Percentiles rank a stretch among this genome's conserved stretches.
phyloP scores from a whole-genome alignment of 2,888 invertebrate species.

The Mallateleia sp. region DNA sequence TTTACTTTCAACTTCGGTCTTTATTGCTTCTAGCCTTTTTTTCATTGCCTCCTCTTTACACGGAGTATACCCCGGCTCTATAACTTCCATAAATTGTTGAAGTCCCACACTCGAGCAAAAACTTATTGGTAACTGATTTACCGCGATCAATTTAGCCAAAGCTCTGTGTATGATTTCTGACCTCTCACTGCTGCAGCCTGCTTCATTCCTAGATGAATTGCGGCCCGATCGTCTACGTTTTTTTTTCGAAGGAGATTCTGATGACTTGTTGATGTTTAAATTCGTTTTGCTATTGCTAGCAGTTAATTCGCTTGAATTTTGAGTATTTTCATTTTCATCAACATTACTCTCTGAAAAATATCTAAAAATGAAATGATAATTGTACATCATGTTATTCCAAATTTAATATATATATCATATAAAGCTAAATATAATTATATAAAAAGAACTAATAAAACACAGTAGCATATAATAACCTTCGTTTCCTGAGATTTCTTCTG shows the following conservation, averaged over 20 bases:
- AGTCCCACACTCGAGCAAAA: slow-evolving; percentile 13
- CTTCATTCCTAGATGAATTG: background rate
- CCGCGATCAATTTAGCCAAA: slow-evolving; percentile 13
- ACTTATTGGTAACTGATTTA: slow-evolving; percentile 18
- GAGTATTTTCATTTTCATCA: too few relatives aligned
- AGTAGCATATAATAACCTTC: too few relatives aligned
- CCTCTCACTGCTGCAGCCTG: background rate
- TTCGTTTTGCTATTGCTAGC: too few relatives aligned
- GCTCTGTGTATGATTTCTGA: slow-evolving; percentile 7
- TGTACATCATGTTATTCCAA: too few relatives aligned
- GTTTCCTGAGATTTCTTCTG: too few relatives aligned
- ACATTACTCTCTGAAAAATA: too few relatives aligned
- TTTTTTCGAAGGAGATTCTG: too few relatives aligned
- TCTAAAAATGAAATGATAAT: too few relatives aligned
- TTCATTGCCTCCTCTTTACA: slow-evolving; percentile 17
- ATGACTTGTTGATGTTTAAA: too few relatives aligned
- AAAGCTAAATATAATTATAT: too few relatives aligned
- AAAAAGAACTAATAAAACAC: too few relatives aligned
- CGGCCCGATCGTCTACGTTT: background rate
- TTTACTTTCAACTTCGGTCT: background rate
- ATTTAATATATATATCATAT: too few relatives aligned
- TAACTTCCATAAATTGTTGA: slow-evolving; percentile 19
- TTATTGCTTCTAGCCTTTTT: slow-evolving; percentile 16
- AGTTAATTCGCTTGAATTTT: background rate
- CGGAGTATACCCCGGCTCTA: slow-evolving; percentile 18